Base-by-base conservation (phyloP, 1,140 invertebrate species). In the Penaeus japonicus region DNA sequence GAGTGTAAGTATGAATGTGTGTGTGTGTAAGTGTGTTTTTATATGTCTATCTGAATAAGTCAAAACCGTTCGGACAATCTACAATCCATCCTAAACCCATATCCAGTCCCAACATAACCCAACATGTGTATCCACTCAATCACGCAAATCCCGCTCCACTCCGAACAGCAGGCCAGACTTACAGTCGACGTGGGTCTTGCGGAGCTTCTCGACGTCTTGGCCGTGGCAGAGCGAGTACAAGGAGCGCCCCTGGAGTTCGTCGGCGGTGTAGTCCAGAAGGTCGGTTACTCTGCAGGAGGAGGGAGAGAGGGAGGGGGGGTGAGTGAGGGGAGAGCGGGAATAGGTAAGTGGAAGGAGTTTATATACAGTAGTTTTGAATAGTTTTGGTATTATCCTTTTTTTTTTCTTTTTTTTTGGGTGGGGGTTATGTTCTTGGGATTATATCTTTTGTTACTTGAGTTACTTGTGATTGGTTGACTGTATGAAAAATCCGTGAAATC, bases 211-310 rank as follows among this genome's bases (percentile, higher is more conserved):
- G 22, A 98, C 96, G 92, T 99, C 98, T 93, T 98, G 97, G 32
- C 97, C 97, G 92, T 99, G 98, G 92, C 97, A 98, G 84, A 99
- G 94, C 30, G 96, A 95, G 93, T 99, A 99, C 81, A 99, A 94
- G 92, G 97, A 98, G 92, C 96, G 97, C 86, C 97, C 98, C 77
- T 96, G 98, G 85, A 99, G 93, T 93, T 99, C 98, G 91, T 99
- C 98, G 5, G 97, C 95, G 0, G 96, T 95, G 92, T 99, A 98
- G 92, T 99, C 98, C 90, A 99, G 93, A 87, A 99, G 93, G 91
- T 99, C 98, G 20, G 96, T 96, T 24, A 99, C 96, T 93, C 98
- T 98, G 92, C 39, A 57, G 57, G 32, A 12, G 84, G 22, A n/a
- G 57, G 30, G 39, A 87, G 55, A 35, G 18, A 65, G 22, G n/a